phyloP scores from a whole-genome alignment of 2,113 vertebrate genomes.

The Uropsilus gracilis region DNA sequence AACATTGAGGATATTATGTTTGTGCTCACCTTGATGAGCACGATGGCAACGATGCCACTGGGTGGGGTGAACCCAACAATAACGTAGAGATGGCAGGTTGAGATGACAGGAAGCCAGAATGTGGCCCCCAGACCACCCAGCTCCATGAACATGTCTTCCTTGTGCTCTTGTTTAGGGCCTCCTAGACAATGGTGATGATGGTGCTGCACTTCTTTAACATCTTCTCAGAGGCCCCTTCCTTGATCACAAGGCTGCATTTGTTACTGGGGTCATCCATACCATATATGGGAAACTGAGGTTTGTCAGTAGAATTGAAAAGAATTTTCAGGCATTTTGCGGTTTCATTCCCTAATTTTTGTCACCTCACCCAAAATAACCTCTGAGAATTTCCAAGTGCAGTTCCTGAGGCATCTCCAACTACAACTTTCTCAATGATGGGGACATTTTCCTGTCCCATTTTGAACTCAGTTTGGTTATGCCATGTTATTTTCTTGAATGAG shows the following conservation, averaged over 20 bases:
- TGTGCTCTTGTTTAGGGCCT: slow-evolving; percentile 68
- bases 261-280: slow-evolving; percentile 22
- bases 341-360: slow-evolving; percentile 77
- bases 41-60: slow-evolving; percentile 81
- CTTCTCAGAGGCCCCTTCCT: slow-evolving; percentile 83
- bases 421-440: slow-evolving; percentile 83
- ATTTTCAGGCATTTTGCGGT: slow-evolving; percentile 82
- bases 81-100: slow-evolving; percentile 65
- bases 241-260: slow-evolving; percentile 79
- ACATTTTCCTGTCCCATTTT: slow-evolving; percentile 80
- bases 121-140: slow-evolving; percentile 77
- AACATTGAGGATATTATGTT: slow-evolving; percentile 80
- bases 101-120: slow-evolving; percentile 71
- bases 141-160: slow-evolving; percentile 76
- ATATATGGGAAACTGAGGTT: slow-evolving; percentile 83
- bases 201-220: slow-evolving; percentile 79
- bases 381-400: slow-evolving; percentile 84
- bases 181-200: slow-evolving; percentile 77
- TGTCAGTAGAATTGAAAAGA: slow-evolving; percentile 85
- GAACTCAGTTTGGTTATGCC: slow-evolving; percentile 83
- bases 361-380: slow-evolving; percentile 79
- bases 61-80: slow-evolving; percentile 74
- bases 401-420: slow-evolving; percentile 84
- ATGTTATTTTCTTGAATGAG: slow-evolving; percentile 80
- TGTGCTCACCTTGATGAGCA: slow-evolving; percentile 83